Evolutionary conservation across 2,888 invertebrate genomes (phyloP).

Genomic region (Sesia bembeciformis): DNA sequence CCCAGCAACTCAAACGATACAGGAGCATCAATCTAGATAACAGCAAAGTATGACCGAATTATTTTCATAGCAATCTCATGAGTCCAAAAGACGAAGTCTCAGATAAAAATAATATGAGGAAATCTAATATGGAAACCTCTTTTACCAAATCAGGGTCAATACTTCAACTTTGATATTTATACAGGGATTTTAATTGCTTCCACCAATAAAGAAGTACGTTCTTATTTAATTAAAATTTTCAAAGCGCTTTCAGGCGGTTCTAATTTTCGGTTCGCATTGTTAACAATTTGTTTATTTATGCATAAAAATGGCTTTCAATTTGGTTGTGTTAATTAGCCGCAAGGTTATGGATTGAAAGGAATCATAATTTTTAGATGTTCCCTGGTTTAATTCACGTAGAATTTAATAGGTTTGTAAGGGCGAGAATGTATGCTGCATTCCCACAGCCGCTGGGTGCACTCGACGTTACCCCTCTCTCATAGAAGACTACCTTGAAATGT

Average conservation of each 20-base stretch:
- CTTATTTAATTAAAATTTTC: conserved; percentile 46
- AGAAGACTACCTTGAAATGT: too few species aligned
- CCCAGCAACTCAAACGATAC: too few species aligned
- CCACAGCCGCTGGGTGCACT: too few species aligned
- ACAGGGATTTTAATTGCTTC: conserved; percentile 22
- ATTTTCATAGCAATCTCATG: too few species aligned
- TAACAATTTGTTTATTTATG: conserved; percentile 21
- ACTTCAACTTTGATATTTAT: conserved; percentile 16
- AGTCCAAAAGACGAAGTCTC: too few species aligned
- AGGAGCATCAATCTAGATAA: too few species aligned
- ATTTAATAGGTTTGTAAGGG: too few species aligned
- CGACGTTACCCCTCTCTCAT: too few species aligned
- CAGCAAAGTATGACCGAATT: too few species aligned
- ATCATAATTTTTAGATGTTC: not conserved
- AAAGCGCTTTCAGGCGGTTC: conserved; percentile 21
- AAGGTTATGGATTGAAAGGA: conserved; percentile 5
- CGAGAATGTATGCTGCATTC: too few species aligned
- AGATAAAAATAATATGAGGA: not conserved
- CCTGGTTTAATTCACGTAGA: too few species aligned
- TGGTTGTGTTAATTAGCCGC: conserved; percentile 25
- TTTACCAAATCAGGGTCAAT: not conserved
- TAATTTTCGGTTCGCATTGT: conserved; percentile 14
- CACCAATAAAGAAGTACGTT: conserved; percentile 18
- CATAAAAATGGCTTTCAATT: conserved; percentile 27
- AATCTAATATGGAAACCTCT: not conserved